Percentiles rank a stretch among this genome's conserved stretches.
These are phyloP conservation scores for Mastomys natalensis DNA, from an alignment of 2,113 vertebrate species.

Conservation along the genomic window DNA sequence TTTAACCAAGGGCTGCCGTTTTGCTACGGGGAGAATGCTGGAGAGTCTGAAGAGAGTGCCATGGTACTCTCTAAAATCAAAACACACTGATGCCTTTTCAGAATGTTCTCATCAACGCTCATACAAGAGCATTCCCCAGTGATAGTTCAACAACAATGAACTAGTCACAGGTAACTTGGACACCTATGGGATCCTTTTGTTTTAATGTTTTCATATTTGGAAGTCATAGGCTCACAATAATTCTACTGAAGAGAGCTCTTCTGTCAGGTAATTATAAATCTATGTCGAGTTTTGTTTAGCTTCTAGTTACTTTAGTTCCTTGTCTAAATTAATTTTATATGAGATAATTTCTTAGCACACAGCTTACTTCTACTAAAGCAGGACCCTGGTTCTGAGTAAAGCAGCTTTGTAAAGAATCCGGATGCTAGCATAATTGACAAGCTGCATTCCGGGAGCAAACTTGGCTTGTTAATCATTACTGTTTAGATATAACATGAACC, in stretches of 20 bases:
- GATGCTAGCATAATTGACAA: not conserved
- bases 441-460: not conserved
- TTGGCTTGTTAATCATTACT: not conserved
- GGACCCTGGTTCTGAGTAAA: slow-evolving; percentile 35
- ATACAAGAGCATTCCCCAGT: not conserved
- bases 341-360: not conserved
- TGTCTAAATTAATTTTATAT: not conserved
- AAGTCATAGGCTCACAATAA: not conserved
- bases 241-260: not conserved
- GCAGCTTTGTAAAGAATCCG: not conserved
- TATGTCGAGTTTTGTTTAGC: not conserved
- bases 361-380: slow-evolving; percentile 11
- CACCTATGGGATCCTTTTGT: not conserved
- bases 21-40: not conserved
- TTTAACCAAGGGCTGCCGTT: not conserved
- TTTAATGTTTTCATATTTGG: not conserved
- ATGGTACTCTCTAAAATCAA: not conserved
- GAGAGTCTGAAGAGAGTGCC: not conserved
- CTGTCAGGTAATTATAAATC: not conserved
- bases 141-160: not conserved
- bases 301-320: not conserved
- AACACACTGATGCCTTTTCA: not conserved
- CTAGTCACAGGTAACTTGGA: not conserved
- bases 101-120: not conserved
- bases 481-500: not conserved